phyloP scores from a whole-genome alignment of 1,140 invertebrate species.

The Trichonephila clavata region DNA sequence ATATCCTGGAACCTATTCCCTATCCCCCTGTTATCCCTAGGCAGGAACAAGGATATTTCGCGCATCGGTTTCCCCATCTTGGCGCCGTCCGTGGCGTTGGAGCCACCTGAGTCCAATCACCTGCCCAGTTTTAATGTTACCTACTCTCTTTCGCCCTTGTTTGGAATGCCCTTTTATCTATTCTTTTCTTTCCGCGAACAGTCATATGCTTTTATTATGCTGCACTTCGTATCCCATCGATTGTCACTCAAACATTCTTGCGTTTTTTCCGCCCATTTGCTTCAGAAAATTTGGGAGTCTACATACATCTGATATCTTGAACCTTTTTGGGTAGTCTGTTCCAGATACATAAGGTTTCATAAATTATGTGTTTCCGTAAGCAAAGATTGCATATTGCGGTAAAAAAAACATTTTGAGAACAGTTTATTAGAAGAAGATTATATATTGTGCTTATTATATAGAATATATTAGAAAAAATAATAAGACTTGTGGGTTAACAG shows the following conservation, averaged over 20 bases:
- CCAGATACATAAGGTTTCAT: no score
- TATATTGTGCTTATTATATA: no score
- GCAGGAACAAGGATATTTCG: slow-evolving; percentile 5
- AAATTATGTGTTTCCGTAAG: no score
- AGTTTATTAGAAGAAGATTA: no score
- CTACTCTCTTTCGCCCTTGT: slow-evolving; percentile 1
- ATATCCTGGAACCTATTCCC: slow-evolving; percentile 27
- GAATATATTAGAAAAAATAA: no score
- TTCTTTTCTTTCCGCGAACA: not conserved
- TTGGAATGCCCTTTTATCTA: not conserved
- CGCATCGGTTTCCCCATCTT: slow-evolving; percentile 34
- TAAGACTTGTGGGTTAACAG: no score
- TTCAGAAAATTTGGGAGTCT: no score
- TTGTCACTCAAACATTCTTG: not conserved
- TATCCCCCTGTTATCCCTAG: not conserved
- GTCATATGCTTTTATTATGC: slow-evolving; percentile 50
- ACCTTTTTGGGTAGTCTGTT: no score
- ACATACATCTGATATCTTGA: no score
- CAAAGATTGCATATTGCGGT: no score
- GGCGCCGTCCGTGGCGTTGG: not conserved
- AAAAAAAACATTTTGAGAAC: no score
- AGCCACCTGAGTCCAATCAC: slow-evolving; percentile 46
- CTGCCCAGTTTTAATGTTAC: slow-evolving; percentile 26
- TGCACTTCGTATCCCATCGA: not conserved
- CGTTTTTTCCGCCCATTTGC: no score